These are phyloP conservation scores for Rhinogobio ventralis DNA, from an alignment of 2,797 vertebrate species.

Conservation along the genomic window DNA sequence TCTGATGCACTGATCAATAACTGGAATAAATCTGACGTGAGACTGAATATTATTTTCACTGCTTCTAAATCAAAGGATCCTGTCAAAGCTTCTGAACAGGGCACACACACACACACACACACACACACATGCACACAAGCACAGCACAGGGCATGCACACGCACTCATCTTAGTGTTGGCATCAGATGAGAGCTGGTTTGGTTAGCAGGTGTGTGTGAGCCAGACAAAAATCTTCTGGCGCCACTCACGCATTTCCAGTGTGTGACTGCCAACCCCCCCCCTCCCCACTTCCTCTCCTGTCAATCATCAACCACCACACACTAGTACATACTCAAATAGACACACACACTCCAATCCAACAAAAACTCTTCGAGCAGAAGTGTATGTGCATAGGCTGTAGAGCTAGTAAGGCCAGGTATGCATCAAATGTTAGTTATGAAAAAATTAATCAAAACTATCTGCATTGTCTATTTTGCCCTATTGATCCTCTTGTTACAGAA, in stretches of 20 bases:
- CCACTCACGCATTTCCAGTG: conserved; percentile 71
- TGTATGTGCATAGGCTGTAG: not conserved
- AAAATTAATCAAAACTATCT: not conserved
- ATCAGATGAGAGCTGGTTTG: conserved; percentile 72
- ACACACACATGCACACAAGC: conserved; percentile 53
- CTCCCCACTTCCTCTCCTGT: conserved; percentile 73
- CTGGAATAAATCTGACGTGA: conserved; percentile 9
- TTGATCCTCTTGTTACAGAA: not conserved
- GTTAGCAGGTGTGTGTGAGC: conserved; percentile 69
- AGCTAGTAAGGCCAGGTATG: not conserved
- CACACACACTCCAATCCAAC: conserved; percentile 11
- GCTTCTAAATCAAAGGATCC: conserved; percentile 23
- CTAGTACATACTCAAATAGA: conserved; percentile 39
- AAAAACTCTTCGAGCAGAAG: not conserved
- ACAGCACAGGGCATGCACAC: conserved; percentile 61
- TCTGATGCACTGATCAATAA: conserved; percentile 23
- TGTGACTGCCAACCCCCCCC: conserved; percentile 62
- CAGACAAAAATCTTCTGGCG: conserved; percentile 64
- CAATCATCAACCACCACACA: conserved; percentile 65
- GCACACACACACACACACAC: conserved; percentile 10
- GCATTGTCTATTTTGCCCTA: not conserved
- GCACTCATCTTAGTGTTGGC: conserved; percentile 67
- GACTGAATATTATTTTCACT: conserved; percentile 8
- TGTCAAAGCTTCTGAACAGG: conserved; percentile 15
- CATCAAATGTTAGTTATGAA: not conserved